Conservation (phyloP, 2,888 invertebrate genomes). For the Drosophila acutilabella region DNA sequence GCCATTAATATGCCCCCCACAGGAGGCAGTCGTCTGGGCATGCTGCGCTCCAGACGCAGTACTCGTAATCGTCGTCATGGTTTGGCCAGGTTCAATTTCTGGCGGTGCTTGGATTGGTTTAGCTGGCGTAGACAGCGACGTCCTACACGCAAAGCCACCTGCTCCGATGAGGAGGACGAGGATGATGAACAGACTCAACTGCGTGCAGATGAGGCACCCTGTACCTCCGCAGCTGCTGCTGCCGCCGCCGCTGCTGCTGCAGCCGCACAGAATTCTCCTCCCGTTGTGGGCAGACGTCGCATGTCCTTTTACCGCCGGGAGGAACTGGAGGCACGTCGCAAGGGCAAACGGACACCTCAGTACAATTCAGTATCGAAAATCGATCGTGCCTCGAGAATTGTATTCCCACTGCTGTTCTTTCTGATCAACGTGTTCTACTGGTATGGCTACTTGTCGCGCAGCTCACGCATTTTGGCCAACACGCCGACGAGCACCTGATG, state of each 20-base stretch:
- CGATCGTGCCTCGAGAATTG: slow-evolving; percentile 90
- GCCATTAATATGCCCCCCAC: slow-evolving; percentile 85
- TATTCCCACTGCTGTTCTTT: slow-evolving; percentile 91
- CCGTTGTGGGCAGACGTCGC: slow-evolving; percentile 70
- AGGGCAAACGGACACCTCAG: slow-evolving; percentile 86
- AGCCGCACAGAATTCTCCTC: slow-evolving; percentile 30
- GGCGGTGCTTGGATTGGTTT: slow-evolving; percentile 72
- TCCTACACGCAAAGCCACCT: slow-evolving; percentile 44
- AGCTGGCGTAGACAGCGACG: slow-evolving; percentile 57
- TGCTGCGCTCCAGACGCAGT: slow-evolving; percentile 54
- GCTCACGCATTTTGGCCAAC: slow-evolving; percentile 83
- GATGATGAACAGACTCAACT: slow-evolving; percentile 83
- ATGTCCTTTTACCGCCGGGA: slow-evolving; percentile 83
- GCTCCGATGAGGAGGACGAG: slow-evolving; percentile 74
- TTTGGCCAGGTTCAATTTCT: slow-evolving; percentile 52
- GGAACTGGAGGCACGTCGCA: slow-evolving; percentile 82
- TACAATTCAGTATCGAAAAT: slow-evolving; percentile 93
- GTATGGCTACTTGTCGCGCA: slow-evolving; percentile 90
- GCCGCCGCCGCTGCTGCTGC: slow-evolving; percentile 54
- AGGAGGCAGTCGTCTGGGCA: slow-evolving; percentile 58
- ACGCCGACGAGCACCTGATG: slow-evolving; percentile 83
- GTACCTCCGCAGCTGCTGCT: slow-evolving; percentile 67
- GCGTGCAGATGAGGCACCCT: slow-evolving; percentile 71
- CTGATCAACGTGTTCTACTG: slow-evolving; percentile 92
- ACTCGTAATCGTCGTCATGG: slow-evolving; percentile 68